These are phyloP conservation scores for Eubasilissa regina DNA, from an alignment of 1,140 invertebrate species.

Conservation along the genomic window DNA sequence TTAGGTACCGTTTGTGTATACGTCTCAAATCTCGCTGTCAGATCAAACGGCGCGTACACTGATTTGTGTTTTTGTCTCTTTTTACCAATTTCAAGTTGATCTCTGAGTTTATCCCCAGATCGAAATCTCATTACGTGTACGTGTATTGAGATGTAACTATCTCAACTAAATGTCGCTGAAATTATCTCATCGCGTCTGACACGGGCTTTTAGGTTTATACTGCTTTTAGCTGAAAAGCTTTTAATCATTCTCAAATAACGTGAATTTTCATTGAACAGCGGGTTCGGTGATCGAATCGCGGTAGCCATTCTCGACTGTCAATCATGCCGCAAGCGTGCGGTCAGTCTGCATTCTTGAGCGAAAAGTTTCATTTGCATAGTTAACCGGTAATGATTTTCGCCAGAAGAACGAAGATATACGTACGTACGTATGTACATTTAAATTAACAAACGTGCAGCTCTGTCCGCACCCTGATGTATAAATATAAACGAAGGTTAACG, in stretches of 20 bases:
- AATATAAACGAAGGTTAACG: background rate
- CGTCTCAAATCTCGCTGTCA: too few species aligned
- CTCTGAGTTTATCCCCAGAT: too few species aligned
- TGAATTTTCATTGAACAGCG: background rate
- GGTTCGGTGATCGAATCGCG: background rate
- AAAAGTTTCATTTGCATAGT: conserved; percentile 16
- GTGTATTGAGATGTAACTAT: too few species aligned
- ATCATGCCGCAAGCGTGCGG: background rate
- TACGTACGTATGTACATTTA: background rate
- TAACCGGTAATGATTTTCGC: too few species aligned
- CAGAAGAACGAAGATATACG: background rate
- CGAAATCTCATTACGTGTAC: too few species aligned
- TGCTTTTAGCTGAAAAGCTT: background rate
- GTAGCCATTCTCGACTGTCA: background rate
- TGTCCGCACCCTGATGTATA: background rate
- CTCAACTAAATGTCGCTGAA: too few species aligned
- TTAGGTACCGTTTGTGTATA: too few species aligned
- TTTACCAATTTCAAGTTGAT: too few species aligned
- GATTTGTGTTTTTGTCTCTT: too few species aligned
- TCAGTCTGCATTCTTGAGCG: conserved; percentile 8
- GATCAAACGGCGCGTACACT: too few species aligned
- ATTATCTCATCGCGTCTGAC: too few species aligned
- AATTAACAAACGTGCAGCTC: background rate
- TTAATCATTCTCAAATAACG: background rate
- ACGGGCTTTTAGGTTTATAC: too few species aligned